These are phyloP conservation scores for Heliconius charithonia DNA, from an alignment of 2,888 invertebrate species.

Conservation along the genomic window DNA sequence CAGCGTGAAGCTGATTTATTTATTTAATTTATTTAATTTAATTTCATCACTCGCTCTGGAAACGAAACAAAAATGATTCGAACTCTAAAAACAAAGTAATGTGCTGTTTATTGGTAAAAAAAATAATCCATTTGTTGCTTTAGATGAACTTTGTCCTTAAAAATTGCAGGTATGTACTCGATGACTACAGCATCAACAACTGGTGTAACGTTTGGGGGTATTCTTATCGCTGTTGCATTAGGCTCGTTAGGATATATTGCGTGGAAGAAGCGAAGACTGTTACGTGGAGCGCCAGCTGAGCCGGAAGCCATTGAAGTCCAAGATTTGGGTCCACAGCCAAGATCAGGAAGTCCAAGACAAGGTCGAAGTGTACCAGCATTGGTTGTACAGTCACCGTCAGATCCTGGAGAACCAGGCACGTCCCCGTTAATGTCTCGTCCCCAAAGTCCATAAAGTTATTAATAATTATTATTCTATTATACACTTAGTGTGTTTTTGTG, in stretches of 20 bases:
- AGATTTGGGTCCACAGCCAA: slow-evolving; percentile 47
- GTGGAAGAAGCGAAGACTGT: slow-evolving; percentile 65
- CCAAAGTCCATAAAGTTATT: slow-evolving; percentile 22
- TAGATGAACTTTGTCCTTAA: slow-evolving; percentile 37
- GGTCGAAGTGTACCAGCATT: slow-evolving; percentile 56
- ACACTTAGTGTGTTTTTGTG: background rate
- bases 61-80: too few species aligned
- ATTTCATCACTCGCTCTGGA: too few species aligned
- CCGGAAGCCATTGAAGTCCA: slow-evolving; percentile 62
- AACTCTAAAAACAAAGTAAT: too few species aligned
- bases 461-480: background rate
- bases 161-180: slow-evolving; percentile 65
- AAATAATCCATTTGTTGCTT: background rate
- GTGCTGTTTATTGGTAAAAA: too few species aligned
- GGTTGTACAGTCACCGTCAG: slow-evolving; percentile 64
- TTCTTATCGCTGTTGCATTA: slow-evolving; percentile 58
- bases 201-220: slow-evolving; percentile 66
- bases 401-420: slow-evolving; percentile 55
- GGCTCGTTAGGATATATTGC: slow-evolving; percentile 60
- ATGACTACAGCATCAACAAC: slow-evolving; percentile 75
- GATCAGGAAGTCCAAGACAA: slow-evolving; percentile 48
- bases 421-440: slow-evolving; percentile 51
- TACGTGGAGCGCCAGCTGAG: slow-evolving; percentile 55
- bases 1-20: too few species aligned
- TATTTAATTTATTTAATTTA: too few species aligned